Evolutionary conservation across 1,140 invertebrate species (phyloP), one percentile per base, ranked within the genome.

Genomic region (Rhopalosiphum padi): DNA sequence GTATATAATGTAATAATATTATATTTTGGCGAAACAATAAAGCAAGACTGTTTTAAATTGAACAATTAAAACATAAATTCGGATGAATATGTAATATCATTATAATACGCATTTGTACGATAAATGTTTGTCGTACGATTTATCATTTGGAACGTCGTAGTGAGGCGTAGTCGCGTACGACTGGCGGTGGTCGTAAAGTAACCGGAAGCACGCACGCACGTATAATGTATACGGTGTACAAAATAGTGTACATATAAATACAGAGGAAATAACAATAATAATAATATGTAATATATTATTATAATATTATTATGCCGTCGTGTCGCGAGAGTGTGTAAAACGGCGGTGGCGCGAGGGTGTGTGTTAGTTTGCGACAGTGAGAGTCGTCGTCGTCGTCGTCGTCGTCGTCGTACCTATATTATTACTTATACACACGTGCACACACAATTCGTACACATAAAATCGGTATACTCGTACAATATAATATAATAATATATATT

Each of bases 221-320:
- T 77, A n/a, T 77, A 77, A 77, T 18, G 22, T 23, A n/a, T n/a
- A n/a, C 3, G 23, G 15, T 51, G 41, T 53, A 22, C 22, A 22
- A 53, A 5, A 60, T 60, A 4, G 55, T 60, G 60, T 30, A 30
- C 30, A 15, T n/a, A 68, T 30, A 15, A 77, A 77, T 21, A 77
- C 60, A 21, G 30, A 18, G 60, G 60, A 77, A 77, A 77, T 77
- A 77, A 77, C 30, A 77, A 77, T 77, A 77, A 77, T 18, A 68
- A 68, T 77, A 77, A 77, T 77, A 77, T n/a, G n/a, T 53, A 53
- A 53, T 53, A 53, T 53, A 53, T 77, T 77, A 68, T 68, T 68
- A n/a, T 60, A 30, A n/a, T 68, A n/a, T n/a, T 68, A 77, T n/a
- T 77, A 77, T 77, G n/a, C 18, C 15, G 48, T n/a, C 60, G n/a